phyloP scores from a whole-genome alignment of 2,113 vertebrate species.

The Prolemur simus region DNA sequence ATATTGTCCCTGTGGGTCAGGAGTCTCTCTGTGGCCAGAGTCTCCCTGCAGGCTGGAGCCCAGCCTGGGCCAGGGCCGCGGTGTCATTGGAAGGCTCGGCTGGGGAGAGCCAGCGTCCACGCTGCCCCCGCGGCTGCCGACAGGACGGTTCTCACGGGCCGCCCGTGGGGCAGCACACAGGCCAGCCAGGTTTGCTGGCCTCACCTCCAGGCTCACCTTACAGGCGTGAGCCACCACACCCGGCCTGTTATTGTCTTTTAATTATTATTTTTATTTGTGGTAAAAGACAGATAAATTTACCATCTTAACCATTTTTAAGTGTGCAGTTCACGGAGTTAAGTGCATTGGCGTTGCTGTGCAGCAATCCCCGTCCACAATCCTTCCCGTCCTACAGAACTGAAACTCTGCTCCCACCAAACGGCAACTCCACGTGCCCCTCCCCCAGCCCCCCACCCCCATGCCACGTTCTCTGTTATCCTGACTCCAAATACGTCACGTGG shows the following conservation, averaged over 20 bases:
- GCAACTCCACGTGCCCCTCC: too few relatives aligned
- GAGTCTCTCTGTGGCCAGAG: not conserved
- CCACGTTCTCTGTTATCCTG: not conserved
- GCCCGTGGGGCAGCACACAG: not conserved
- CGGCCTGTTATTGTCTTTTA: too few relatives aligned
- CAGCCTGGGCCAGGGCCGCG: not conserved
- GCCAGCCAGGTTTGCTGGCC: not conserved
- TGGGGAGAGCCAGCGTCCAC: not conserved
- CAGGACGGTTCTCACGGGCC: not conserved
- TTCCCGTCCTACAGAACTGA: not conserved
- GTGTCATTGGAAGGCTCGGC: not conserved
- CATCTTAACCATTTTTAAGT: not conserved
- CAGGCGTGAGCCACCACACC: too few relatives aligned
- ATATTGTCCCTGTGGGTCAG: not conserved
- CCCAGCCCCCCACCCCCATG: rapidly evolving
- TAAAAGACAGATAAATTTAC: too few relatives aligned
- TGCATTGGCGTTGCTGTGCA: rapidly evolving
- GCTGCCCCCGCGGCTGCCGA: not conserved
- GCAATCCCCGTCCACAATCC: not conserved
- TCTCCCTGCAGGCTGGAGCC: not conserved
- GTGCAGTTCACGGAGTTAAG: not conserved
- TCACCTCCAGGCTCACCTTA: too few relatives aligned
- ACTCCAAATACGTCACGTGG: too few relatives aligned
- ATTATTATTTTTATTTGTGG: too few relatives aligned
- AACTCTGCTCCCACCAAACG: not conserved